A percentile compares a stretch with the other conserved stretches of the same genome.
Conservation (phyloP, 2,888 invertebrate species). For the Macaria notata region DNA sequence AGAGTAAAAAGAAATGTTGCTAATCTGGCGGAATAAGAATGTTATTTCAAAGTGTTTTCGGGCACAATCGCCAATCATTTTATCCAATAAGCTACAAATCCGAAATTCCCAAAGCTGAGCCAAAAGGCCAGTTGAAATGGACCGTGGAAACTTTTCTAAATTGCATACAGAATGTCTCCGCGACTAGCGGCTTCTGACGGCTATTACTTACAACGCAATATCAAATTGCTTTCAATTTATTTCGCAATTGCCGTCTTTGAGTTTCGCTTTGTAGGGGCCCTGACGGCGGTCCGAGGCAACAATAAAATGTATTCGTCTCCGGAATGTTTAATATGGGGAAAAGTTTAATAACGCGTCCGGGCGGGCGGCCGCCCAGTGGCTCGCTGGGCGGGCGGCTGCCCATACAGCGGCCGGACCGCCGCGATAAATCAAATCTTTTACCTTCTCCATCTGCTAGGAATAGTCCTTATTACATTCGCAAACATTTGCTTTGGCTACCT, state of each 20-base stretch:
- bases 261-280: conserved; percentile 82
- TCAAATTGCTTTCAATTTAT: conserved; percentile 83
- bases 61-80: conserved; percentile 16
- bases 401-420: conserved; percentile 65
- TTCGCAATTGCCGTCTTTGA: conserved; percentile 83
- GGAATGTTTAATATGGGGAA: conserved; percentile 84
- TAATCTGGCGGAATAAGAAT: not conserved
- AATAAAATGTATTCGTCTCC: conserved; percentile 83
- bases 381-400: conserved; percentile 49
- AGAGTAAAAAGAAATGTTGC: not conserved
- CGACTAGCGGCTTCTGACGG: conserved; percentile 73
- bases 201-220: conserved; percentile 83
- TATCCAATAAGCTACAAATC: conserved; percentile 44
- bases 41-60: conserved; percentile 2
- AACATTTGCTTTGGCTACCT: conserved; percentile 57
- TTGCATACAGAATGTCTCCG: conserved; percentile 75
- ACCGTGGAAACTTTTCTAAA: conserved; percentile 63
- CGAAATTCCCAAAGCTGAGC: conserved; percentile 38
- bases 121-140: conserved; percentile 59
- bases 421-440: conserved; percentile 81
- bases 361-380: conserved; percentile 49
- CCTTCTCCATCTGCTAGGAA: conserved; percentile 69
- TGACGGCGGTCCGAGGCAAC: conserved; percentile 82
- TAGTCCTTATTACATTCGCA: conserved; percentile 77
- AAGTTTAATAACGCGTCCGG: conserved; percentile 82